These are phyloP conservation scores for Halcyon smyrnensis DNA, from an alignment of 2,797 vertebrate species.

Conservation along the genomic window DNA sequence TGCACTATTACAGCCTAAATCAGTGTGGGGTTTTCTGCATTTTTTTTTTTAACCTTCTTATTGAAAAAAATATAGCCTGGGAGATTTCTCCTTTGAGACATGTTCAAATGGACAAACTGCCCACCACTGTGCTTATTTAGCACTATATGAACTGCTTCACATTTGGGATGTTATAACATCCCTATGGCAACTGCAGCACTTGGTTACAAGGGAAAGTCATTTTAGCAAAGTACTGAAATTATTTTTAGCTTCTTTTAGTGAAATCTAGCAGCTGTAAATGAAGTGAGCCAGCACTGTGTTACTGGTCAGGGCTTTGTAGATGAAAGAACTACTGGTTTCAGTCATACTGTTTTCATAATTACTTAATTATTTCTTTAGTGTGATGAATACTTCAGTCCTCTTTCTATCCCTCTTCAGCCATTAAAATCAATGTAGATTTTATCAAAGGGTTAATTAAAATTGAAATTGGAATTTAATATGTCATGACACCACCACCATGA, in stretches of 20 bases:
- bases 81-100: background rate
- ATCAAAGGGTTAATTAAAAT: background rate
- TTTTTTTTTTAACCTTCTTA: background rate
- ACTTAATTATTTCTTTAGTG: background rate
- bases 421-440: background rate
- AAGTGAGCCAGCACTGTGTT: conserved; percentile 21
- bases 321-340: background rate
- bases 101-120: conserved; percentile 2
- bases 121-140: conserved; percentile 43
- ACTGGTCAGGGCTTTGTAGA: background rate
- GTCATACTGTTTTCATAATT: background rate
- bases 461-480: background rate
- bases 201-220: conserved; percentile 59
- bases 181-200: conserved; percentile 68
- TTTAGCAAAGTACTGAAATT: conserved; percentile 69
- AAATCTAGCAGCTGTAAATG: conserved; percentile 63
- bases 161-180: conserved; percentile 43
- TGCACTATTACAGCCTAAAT: background rate
- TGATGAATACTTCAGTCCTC: background rate
- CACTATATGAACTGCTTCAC: conserved; percentile 7
- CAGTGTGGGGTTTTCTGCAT: background rate
- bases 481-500: background rate
- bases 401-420: background rate
- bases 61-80: background rate
- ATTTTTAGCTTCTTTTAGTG: conserved; percentile 68